phyloP scores from a whole-genome alignment of 2,888 invertebrate genomes.

The Omphaloscelis lunosa region DNA sequence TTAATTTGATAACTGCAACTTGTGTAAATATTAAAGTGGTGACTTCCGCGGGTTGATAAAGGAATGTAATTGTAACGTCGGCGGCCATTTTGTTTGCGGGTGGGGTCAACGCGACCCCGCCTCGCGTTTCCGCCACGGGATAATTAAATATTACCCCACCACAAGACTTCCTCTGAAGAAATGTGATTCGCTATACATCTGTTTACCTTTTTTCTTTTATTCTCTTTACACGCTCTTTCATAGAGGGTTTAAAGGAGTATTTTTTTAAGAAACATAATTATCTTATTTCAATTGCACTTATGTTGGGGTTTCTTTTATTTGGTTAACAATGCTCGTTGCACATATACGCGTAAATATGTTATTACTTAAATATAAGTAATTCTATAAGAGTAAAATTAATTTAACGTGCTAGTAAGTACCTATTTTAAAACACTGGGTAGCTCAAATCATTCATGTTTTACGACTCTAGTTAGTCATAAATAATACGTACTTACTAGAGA shows the following conservation, averaged over 20 bases:
- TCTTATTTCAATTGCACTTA: conserved; percentile 45
- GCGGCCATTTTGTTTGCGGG: conserved; percentile 90
- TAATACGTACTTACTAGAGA: background rate
- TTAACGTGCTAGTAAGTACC: conserved; percentile 13
- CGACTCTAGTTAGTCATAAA: background rate
- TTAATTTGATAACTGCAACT: conserved; percentile 70
- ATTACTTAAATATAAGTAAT: conserved; percentile 4
- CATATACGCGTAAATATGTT: conserved; percentile 7
- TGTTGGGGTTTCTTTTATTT: conserved; percentile 35
- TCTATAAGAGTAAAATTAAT: background rate
- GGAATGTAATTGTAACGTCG: conserved; percentile 85
- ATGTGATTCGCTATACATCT: conserved; percentile 80
- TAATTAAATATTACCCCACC: conserved; percentile 90
- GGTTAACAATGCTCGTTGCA: conserved; percentile 15
- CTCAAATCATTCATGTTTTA: conserved; percentile 14
- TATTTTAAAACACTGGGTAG: conserved; percentile 1
- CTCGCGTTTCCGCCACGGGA: conserved; percentile 87
- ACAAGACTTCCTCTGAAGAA: conserved; percentile 82
- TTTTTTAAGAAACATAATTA: conserved; percentile 56
- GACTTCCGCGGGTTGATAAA: conserved; percentile 81
- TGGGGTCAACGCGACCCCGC: conserved; percentile 89
- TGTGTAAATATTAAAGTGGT: conserved; percentile 76
- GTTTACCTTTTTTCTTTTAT: conserved; percentile 70
- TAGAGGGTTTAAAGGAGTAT: conserved; percentile 32
- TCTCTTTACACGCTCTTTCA: conserved; percentile 52